Percentiles rank a stretch among this genome's conserved stretches.
Conservation (phyloP, 1,140 invertebrate genomes). For the Lasaia peninsularis region DNA sequence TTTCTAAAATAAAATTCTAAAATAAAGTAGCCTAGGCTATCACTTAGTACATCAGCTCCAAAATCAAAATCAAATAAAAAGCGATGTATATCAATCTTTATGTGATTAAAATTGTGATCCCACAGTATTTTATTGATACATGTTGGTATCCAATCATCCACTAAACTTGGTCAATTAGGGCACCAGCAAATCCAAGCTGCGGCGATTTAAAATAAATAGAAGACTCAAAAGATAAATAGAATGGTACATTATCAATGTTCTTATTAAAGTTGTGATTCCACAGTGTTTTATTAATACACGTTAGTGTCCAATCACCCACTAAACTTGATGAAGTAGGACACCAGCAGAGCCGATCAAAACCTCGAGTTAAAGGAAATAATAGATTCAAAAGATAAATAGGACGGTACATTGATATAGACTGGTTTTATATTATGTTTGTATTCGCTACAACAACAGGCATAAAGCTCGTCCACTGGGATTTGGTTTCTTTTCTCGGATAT, state of each 20-base stretch:
- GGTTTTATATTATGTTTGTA: neutral
- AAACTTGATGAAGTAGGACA: neutral
- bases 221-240: neutral
- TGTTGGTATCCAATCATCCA: neutral
- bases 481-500: neutral
- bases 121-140: too few relatives aligned
- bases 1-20: too few relatives aligned
- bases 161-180: neutral
- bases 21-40: too few relatives aligned
- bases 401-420: neutral
- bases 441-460: neutral
- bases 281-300: too few relatives aligned
- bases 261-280: too few relatives aligned
- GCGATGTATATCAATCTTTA: too few relatives aligned
- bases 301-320: neutral
- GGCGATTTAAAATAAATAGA: neutral
- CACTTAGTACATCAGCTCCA: too few relatives aligned
- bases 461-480: neutral
- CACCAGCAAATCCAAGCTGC: neutral
- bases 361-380: neutral
- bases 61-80: too few relatives aligned
- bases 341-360: neutral
- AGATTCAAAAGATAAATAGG: neutral
- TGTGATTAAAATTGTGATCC: too few relatives aligned
- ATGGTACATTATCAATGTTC: slow-evolving; percentile 1